Conservation (phyloP, 2,113 vertebrate genomes). For the Bostrychus sinensis region DNA sequence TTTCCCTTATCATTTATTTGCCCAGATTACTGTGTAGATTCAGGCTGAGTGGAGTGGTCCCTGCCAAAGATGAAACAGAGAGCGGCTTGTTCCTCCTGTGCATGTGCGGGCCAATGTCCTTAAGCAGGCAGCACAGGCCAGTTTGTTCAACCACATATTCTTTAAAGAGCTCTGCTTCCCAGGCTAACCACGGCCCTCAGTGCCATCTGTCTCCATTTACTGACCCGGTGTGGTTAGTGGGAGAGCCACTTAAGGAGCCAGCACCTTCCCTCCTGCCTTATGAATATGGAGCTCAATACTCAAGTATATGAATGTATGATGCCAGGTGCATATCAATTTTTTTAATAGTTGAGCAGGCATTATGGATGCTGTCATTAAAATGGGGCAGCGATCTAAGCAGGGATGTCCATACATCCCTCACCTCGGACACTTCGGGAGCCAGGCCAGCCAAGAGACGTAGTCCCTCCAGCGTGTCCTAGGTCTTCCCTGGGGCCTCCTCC, state of each 20-base stretch:
- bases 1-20: too few relatives aligned
- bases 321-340: constrained; percentile 38
- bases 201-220: constrained; percentile 56
- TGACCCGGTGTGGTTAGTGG: constrained; percentile 35
- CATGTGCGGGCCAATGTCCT: constrained; percentile 40
- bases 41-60: constrained; percentile 12
- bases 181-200: constrained; percentile 40
- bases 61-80: constrained; percentile 55
- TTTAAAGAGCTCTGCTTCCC: constrained; percentile 39
- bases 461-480: too few relatives aligned
- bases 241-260: constrained; percentile 24
- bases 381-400: too few relatives aligned
- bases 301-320: constrained; percentile 31
- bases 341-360: constrained; percentile 21
- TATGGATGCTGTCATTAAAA: constrained; percentile 40
- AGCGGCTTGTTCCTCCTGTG: constrained; percentile 48
- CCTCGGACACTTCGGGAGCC: too few relatives aligned
- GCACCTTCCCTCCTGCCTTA: constrained; percentile 30
- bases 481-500: too few relatives aligned
- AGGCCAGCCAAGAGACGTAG: too few relatives aligned
- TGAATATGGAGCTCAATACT: constrained; percentile 35
- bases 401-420: too few relatives aligned
- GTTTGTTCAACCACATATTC: constrained; percentile 45
- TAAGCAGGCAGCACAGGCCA: constrained; percentile 25
- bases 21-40: not conserved